These are phyloP conservation scores for Borostomias antarcticus DNA, from an alignment of 2,797 vertebrate species.

Conservation along the genomic window DNA sequence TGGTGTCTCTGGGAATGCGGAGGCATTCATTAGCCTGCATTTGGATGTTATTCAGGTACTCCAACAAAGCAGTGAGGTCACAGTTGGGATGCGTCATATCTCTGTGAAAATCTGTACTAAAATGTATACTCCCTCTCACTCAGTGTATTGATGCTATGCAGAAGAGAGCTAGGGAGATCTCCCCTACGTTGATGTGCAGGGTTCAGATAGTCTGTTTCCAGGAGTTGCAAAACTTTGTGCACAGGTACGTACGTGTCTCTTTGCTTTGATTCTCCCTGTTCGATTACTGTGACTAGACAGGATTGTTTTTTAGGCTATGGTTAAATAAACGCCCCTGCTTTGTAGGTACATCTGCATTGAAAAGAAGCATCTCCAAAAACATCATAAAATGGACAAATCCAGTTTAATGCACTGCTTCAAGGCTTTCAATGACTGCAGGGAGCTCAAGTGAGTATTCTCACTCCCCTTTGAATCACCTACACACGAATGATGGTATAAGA, in stretches of 20 bases:
- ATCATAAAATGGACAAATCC: background rate
- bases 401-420: constrained; percentile 47
- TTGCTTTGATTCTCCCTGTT: background rate
- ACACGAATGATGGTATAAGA: background rate
- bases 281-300: background rate
- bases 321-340: background rate
- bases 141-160: constrained; percentile 53
- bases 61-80: background rate
- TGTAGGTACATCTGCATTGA: constrained; percentile 54
- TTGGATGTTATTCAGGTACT: constrained; percentile 66
- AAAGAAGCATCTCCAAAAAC: constrained; percentile 12
- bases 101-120: background rate
- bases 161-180: constrained; percentile 12
- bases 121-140: background rate
- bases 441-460: constrained; percentile 59
- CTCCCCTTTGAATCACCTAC: background rate
- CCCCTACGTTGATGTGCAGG: background rate
- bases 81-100: background rate
- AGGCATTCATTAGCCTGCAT: constrained; percentile 54
- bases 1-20: constrained; percentile 32
- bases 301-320: background rate
- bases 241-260: constrained; percentile 49
- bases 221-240: constrained; percentile 56
- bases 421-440: constrained; percentile 53
- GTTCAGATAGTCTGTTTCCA: constrained; percentile 51